Evolutionary conservation across 2,797 vertebrate species (phyloP).

Genomic region (Poecile montanus): DNA sequence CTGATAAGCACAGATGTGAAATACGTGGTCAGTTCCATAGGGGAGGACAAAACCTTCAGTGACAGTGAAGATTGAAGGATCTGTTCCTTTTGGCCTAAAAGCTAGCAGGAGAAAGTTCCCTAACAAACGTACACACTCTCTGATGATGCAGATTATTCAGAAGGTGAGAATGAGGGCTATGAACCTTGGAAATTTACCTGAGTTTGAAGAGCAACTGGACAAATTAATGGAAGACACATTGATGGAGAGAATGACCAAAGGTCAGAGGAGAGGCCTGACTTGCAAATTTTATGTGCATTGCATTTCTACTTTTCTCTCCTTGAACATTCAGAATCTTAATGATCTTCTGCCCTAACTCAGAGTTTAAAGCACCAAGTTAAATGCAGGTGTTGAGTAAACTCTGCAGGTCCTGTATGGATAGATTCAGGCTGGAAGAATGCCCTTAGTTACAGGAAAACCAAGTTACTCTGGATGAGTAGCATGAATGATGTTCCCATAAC

Average conservation of each 20-base stretch:
- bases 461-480: background rate
- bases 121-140: background rate
- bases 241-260: background rate
- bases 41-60: background rate
- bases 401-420: background rate
- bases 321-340: background rate
- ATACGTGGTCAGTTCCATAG: fast-evolving
- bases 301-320: background rate
- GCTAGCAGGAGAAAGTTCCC: background rate
- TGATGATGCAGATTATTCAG: background rate
- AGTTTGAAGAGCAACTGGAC: background rate
- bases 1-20: background rate
- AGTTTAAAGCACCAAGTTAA: background rate
- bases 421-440: background rate
- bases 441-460: background rate
- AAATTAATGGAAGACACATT: background rate
- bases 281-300: background rate
- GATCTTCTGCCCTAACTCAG: background rate
- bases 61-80: background rate
- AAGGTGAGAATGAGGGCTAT: fast-evolving
- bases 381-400: background rate
- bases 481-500: background rate
- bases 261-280: background rate
- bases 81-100: background rate
- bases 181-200: background rate